Evolutionary conservation across 2,113 vertebrate genomes (phyloP).

Genomic region (Platanista minor): DNA sequence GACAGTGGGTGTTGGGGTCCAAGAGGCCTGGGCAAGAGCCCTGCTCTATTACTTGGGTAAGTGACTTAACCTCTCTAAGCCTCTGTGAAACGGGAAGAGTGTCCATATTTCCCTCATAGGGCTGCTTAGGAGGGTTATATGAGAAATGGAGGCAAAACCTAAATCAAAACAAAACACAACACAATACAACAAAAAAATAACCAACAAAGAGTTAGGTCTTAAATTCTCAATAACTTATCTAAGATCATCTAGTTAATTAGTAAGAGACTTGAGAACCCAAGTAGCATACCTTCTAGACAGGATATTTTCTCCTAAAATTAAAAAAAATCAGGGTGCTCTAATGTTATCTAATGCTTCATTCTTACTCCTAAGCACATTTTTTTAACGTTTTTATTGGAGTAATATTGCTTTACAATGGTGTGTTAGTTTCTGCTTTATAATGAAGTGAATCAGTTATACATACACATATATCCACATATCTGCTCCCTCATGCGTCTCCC

Average conservation of each 20-base stretch:
- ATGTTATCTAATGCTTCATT: not conserved
- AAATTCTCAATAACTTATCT: not conserved
- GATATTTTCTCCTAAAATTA: slow-evolving; percentile 25
- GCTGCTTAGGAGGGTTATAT: not conserved
- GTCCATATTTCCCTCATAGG: not conserved
- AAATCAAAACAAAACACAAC: not conserved
- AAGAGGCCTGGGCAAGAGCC: not conserved
- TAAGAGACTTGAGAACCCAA: not conserved
- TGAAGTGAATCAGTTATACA: no score
- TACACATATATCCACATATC: no score
- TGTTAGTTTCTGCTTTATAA: no score
- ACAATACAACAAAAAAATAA: not conserved
- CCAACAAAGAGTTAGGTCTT: not conserved
- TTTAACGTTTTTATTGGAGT: no score
- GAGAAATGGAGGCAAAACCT: not conserved
- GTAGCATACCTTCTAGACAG: not conserved
- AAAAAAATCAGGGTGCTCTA: not conserved
- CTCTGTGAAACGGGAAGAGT: not conserved
- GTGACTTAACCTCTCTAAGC: not conserved
- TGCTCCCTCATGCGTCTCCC: no score
- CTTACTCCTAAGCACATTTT: not conserved
- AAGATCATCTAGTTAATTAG: not conserved
- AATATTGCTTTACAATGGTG: no score
- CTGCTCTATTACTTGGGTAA: not conserved
- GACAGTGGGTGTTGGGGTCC: not conserved